Conservation (phyloP, 2,113 vertebrate species). For the Phalacrocorax brasilianus region DNA sequence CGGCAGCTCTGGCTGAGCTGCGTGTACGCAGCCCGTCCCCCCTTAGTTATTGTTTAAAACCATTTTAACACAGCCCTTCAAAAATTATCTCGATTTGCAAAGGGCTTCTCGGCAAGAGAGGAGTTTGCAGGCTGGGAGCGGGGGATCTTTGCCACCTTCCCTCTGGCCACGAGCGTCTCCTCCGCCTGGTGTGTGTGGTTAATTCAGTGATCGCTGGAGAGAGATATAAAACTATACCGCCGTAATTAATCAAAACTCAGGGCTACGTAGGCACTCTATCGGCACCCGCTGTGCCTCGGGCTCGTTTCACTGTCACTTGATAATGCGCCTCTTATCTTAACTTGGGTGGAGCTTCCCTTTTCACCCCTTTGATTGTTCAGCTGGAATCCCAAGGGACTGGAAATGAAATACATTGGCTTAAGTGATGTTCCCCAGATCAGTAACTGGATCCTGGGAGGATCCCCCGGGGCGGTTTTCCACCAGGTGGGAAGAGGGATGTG, state of each 20-base stretch:
- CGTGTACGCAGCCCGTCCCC: background rate
- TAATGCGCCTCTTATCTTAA: background rate
- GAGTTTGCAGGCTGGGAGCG: background rate
- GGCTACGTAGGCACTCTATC: background rate
- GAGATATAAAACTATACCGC: background rate
- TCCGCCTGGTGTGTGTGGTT: too few species aligned
- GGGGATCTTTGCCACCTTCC: background rate
- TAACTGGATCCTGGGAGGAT: slow-evolving; percentile 55
- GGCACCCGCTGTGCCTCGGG: background rate
- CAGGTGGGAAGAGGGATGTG: slow-evolving; percentile 54
- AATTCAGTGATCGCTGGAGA: background rate
- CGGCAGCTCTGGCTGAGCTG: background rate
- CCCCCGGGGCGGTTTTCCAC: slow-evolving; percentile 38
- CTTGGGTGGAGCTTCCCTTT: slow-evolving; percentile 57
- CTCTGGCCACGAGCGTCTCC: background rate
- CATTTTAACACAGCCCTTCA: background rate
- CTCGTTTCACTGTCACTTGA: background rate
- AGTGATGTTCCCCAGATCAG: slow-evolving; percentile 27
- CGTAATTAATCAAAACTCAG: background rate
- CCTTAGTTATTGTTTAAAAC: background rate
- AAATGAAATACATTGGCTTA: slow-evolving; percentile 18
- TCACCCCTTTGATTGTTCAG: slow-evolving; percentile 55
- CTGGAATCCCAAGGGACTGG: slow-evolving; percentile 36
- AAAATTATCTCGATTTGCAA: background rate
- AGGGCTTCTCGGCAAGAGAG: background rate